Evolutionary conservation across 2,797 vertebrate species (phyloP).

Genomic region (Apogon hyalosoma): DNA sequence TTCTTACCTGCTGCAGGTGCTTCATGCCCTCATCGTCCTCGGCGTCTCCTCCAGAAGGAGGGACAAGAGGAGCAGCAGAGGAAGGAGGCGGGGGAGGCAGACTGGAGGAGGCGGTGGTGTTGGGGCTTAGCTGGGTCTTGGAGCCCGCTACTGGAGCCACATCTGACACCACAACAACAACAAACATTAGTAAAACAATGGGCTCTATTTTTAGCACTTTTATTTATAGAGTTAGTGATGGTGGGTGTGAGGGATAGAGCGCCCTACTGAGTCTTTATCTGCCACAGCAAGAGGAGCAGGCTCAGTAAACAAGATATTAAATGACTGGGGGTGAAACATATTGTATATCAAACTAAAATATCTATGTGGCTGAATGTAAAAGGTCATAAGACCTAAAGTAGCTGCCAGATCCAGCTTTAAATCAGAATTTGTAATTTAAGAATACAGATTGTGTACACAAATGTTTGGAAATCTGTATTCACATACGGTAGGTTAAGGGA

Average conservation of each 20-base stretch:
- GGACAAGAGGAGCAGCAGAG: slow-evolving; percentile 83
- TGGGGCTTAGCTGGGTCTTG: slow-evolving; percentile 79
- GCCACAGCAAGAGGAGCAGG: slow-evolving; percentile 36
- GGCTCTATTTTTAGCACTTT: slow-evolving; percentile 27
- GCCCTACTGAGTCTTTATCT: slow-evolving; percentile 45
- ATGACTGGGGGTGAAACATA: slow-evolving; percentile 53
- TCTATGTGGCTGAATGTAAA: slow-evolving; percentile 12
- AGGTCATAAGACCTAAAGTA: slow-evolving; percentile 4
- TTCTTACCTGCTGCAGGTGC: slow-evolving; percentile 92
- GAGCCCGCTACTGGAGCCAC: slow-evolving; percentile 58
- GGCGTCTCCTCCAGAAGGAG: slow-evolving; percentile 86
- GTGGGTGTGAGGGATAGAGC: slow-evolving; percentile 6
- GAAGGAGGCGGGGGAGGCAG: slow-evolving; percentile 85
- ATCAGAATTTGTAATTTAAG: background rate
- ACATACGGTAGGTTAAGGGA: too few species aligned
- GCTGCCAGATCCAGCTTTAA: background rate
- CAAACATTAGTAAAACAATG: slow-evolving; percentile 47
- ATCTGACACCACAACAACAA: slow-evolving; percentile 49
- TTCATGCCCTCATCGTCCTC: slow-evolving; percentile 96
- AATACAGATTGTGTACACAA: background rate
- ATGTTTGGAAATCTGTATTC: background rate
- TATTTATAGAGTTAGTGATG: slow-evolving; percentile 13
- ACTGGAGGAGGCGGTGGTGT: slow-evolving; percentile 68
- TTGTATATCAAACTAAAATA: slow-evolving; percentile 63
- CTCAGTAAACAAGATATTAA: slow-evolving; percentile 71